Conservation (phyloP, 2,797 vertebrate species). For the Setipinna tenuifilis region DNA sequence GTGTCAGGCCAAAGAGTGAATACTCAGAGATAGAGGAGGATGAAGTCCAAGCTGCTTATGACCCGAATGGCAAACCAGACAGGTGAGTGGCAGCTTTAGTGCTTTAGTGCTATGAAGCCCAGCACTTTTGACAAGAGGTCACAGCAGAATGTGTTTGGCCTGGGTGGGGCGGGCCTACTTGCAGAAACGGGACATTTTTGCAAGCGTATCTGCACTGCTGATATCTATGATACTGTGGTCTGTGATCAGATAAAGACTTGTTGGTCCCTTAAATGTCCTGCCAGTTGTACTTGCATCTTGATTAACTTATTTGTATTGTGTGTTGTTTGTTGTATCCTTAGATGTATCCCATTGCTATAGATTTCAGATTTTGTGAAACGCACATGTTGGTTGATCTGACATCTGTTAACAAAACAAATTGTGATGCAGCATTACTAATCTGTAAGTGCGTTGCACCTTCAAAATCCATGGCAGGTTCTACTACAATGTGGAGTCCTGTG, state of each 20-base stretch:
- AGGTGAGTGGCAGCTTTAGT: conserved; percentile 71
- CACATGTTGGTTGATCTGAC: background rate
- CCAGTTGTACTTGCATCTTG: background rate
- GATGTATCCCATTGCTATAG: background rate
- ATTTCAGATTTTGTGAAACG: background rate
- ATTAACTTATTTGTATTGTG: background rate
- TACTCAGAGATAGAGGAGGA: conserved; percentile 97
- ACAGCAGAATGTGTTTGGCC: background rate
- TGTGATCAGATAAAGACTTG: background rate
- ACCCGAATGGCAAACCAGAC: conserved; percentile 95
- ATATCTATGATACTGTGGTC: background rate
- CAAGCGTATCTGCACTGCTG: background rate
- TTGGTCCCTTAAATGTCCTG: background rate
- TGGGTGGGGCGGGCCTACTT: background rate
- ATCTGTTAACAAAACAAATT: background rate
- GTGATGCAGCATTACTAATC: background rate
- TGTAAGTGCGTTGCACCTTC: background rate
- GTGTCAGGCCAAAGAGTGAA: conserved; percentile 94
- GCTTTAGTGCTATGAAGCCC: background rate
- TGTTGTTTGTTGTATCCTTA: background rate
- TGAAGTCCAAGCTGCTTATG: conserved; percentile 90
- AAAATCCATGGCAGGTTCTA: conserved; percentile 80
- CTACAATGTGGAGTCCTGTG: conserved; percentile 96
- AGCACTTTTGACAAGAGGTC: background rate
- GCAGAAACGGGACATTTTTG: background rate